Percentiles rank a stretch among this genome's conserved stretches.
These are phyloP conservation scores for Etheostoma cragini DNA, from an alignment of 2,113 vertebrate species.

Conservation along the genomic window DNA sequence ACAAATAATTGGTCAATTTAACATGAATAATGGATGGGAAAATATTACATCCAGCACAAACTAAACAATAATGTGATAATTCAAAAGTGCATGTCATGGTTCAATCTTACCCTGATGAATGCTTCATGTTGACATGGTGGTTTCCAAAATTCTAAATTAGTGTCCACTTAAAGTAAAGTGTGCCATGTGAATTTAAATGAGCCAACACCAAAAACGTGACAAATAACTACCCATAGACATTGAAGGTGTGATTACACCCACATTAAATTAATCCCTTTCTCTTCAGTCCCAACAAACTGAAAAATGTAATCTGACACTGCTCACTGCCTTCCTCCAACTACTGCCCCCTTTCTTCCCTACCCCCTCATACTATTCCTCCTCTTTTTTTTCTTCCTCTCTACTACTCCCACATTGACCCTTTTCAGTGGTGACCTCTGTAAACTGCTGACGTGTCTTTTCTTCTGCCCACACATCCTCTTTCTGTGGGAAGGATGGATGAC, in stretches of 20 bases:
- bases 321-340: constrained; percentile 26
- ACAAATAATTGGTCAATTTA: too few species aligned
- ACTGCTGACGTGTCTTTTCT: constrained; percentile 49
- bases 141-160: neutral
- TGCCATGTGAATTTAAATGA: neutral
- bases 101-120: neutral
- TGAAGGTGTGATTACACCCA: neutral
- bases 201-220: neutral
- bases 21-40: neutral
- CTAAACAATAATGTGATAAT: neutral
- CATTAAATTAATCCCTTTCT: constrained; percentile 27
- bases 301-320: constrained; percentile 45
- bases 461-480: constrained; percentile 33
- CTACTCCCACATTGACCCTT: constrained; percentile 28
- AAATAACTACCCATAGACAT: neutral
- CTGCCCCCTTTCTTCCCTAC: neutral
- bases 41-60: neutral
- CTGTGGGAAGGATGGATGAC: constrained; percentile 17
- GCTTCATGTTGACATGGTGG: neutral
- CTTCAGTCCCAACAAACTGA: constrained; percentile 25
- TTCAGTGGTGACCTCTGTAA: constrained; percentile 57
- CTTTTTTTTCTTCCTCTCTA: constrained; percentile 11
- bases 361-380: constrained; percentile 10
- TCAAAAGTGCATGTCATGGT: neutral
- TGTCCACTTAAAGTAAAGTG: neutral